A percentile compares a stretch with the other conserved stretches of the same genome.
Conservation (phyloP, 2,797 vertebrate species). For the Miichthys miiuy region DNA sequence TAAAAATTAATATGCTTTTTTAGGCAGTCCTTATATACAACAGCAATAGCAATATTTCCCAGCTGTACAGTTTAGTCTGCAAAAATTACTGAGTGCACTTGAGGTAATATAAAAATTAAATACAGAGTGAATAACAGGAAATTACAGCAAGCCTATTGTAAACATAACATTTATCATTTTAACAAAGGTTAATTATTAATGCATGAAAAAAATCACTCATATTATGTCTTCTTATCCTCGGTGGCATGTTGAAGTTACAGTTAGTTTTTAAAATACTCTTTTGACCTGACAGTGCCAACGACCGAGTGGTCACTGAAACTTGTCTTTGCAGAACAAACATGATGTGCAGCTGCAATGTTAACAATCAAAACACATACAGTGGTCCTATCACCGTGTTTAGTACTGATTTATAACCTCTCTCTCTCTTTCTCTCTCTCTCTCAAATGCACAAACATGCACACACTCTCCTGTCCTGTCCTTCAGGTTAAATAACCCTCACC, state of each 20-base stretch:
- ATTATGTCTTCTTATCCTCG: neutral
- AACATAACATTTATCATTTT: conserved; percentile 30
- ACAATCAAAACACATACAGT: conserved; percentile 7
- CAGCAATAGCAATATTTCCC: neutral
- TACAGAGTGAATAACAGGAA: conserved; percentile 5
- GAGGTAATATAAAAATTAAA: conserved; percentile 6
- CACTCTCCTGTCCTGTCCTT: conserved; percentile 29
- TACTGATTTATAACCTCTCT: neutral
- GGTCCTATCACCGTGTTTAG: neutral
- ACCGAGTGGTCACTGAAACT: neutral
- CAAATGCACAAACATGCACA: conserved; percentile 7
- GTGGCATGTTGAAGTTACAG: neutral
- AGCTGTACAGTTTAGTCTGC: neutral
- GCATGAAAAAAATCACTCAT: neutral
- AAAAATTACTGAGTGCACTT: neutral
- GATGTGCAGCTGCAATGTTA: neutral
- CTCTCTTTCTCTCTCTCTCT: neutral
- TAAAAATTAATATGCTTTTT: conserved; percentile 11
- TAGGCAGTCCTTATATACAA: conserved; percentile 14
- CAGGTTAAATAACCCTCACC: conserved; percentile 59
- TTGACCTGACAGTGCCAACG: neutral
- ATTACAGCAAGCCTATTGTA: conserved; percentile 20
- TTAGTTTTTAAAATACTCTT: conserved; percentile 19
- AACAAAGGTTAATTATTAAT: conserved; percentile 2
- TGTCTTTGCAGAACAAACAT: neutral